Evolutionary conservation across 2,888 invertebrate genomes (phyloP).

Genomic region (Parnassius orleans): DNA sequence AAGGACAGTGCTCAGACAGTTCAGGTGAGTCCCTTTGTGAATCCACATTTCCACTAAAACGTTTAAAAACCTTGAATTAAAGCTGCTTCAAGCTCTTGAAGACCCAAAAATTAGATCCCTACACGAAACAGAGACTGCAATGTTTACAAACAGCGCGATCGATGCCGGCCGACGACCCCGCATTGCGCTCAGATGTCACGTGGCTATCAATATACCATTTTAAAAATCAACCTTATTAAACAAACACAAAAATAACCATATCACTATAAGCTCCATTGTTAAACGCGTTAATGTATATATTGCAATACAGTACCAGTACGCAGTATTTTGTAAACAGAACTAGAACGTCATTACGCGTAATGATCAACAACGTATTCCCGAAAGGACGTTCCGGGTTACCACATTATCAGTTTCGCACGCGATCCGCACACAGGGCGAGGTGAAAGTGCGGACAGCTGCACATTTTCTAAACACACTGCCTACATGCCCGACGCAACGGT

Average conservation of each 20-base stretch:
- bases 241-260: no score
- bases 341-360: conserved; percentile 2
- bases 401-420: conserved; percentile 55
- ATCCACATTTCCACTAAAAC: neutral
- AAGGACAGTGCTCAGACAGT: conserved; percentile 93
- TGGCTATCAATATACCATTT: conserved; percentile 4
- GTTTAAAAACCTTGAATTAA: no score
- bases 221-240: neutral
- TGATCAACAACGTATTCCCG: conserved; percentile 33
- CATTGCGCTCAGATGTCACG: conserved; percentile 26
- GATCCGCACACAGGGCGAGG: conserved; percentile 53
- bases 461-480: conserved; percentile 39
- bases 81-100: no score
- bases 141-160: conserved; percentile 76
- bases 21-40: conserved; percentile 84
- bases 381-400: conserved; percentile 45
- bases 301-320: no score
- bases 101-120: neutral
- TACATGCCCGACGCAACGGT: conserved; percentile 40
- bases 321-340: neutral
- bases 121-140: conserved; percentile 33
- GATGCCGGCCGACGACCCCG: conserved; percentile 54
- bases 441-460: conserved; percentile 68
- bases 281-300: no score
- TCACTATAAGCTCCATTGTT: no score